Percentiles rank a stretch among this genome's conserved stretches.
Evolutionary conservation across 2,113 vertebrate genomes (phyloP).

Genomic region (Empidonax alnorum): DNA sequence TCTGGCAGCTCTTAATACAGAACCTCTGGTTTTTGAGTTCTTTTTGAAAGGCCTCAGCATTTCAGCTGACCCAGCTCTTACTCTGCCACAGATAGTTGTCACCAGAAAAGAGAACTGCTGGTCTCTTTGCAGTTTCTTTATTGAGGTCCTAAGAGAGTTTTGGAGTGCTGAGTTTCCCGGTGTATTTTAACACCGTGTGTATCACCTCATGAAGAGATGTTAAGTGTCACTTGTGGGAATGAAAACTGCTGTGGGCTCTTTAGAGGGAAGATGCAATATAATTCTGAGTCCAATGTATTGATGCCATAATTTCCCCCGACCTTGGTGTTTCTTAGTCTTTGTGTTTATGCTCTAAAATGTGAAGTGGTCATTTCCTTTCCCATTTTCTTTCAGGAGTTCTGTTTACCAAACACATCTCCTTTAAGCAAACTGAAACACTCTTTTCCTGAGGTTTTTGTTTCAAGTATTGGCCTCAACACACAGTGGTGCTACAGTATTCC

Average conservation of each 20-base stretch:
- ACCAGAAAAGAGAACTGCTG: not conserved
- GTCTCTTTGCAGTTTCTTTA: not conserved
- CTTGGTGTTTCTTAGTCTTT: not conserved
- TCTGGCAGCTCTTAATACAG: not conserved
- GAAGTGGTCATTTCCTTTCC: not conserved
- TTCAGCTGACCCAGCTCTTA: not conserved
- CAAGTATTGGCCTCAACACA: not conserved
- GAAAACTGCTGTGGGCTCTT: not conserved
- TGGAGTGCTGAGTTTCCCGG: not conserved
- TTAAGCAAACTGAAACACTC: not conserved
- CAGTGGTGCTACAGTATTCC: not conserved
- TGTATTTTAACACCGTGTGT: not conserved
- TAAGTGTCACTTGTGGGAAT: not conserved
- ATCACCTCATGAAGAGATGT: not conserved
- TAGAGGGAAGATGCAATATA: not conserved
- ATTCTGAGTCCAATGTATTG: not conserved
- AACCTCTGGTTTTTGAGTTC: not conserved
- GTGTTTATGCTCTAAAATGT: not conserved
- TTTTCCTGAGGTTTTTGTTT: not conserved
- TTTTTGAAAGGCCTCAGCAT: not conserved
- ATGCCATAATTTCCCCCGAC: not conserved
- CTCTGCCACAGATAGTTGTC: not conserved
- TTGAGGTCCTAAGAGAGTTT: not conserved
- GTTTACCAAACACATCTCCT: not conserved
- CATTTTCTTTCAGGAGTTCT: not conserved